Evolutionary conservation across 2,113 vertebrate genomes (phyloP).

Genomic region (Forbesichthys papilliferus): DNA sequence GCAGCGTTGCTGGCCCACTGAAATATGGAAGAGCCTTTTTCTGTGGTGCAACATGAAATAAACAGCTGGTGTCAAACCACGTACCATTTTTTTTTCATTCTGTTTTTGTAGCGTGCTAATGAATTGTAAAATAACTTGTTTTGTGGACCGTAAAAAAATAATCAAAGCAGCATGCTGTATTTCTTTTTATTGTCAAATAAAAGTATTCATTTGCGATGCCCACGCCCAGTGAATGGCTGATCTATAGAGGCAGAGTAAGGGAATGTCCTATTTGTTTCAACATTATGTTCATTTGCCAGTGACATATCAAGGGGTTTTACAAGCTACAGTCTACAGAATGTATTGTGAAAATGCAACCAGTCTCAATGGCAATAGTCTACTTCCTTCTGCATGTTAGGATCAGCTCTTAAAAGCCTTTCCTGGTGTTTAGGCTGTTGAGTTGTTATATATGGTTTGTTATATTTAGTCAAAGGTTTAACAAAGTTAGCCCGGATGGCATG

Average conservation of each 20-base stretch:
- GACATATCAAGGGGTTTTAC: no score
- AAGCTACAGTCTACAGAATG: neutral
- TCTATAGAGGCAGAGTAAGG: neutral
- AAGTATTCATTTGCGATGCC: constrained; percentile 7
- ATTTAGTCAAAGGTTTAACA: no score
- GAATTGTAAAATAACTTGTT: neutral
- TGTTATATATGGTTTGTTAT: no score
- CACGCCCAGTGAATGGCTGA: neutral
- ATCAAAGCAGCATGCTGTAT: constrained; percentile 12
- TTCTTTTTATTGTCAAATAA: constrained; percentile 22
- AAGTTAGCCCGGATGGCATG: no score
- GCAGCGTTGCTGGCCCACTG: constrained; percentile 21
- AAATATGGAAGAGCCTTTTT: constrained; percentile 33
- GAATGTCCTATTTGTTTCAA: neutral
- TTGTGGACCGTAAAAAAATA: constrained; percentile 2
- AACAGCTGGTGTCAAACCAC: neutral
- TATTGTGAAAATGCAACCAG: no score
- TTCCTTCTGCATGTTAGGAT: no score
- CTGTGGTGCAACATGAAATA: constrained; percentile 45
- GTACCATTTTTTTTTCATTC: neutral
- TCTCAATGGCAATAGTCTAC: no score
- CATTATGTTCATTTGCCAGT: neutral
- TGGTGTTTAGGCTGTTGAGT: no score
- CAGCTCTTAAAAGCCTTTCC: no score
- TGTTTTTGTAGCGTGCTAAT: neutral